These are phyloP conservation scores for Isaurus tuberculatus DNA, from an alignment of 92 coral and sea anemone genomes.

Conservation along the genomic window DNA sequence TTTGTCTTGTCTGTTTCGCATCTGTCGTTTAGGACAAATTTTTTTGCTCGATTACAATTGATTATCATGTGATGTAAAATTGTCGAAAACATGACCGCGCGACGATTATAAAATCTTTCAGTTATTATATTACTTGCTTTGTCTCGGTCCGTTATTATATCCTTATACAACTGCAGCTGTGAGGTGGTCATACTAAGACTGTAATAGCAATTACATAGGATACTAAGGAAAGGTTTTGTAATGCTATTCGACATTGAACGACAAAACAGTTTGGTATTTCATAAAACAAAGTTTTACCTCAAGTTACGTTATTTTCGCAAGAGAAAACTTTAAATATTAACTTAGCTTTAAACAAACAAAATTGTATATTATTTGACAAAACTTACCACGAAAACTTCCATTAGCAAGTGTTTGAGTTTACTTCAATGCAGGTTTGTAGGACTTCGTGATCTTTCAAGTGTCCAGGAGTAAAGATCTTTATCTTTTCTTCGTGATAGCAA, in stretches of 20 bases:
- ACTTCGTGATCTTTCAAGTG: too few relatives aligned
- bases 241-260: not conserved
- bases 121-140: not conserved
- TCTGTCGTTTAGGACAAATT: not conserved
- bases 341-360: not conserved
- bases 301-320: too few relatives aligned
- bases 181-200: not conserved
- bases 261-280: not conserved
- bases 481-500: too few relatives aligned
- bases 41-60: not conserved
- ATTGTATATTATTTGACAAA: too few relatives aligned
- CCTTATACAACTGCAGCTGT: not conserved
- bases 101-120: not conserved
- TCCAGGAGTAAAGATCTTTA: too few relatives aligned
- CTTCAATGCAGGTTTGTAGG: too few relatives aligned
- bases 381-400: too few relatives aligned
- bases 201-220: not conserved
- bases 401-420: too few relatives aligned
- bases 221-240: not conserved
- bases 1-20: not conserved
- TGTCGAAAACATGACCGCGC: not conserved
- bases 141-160: not conserved
- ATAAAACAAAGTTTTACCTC: not conserved
- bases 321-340: too few relatives aligned
- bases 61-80: not conserved